Evolutionary conservation across 2,113 vertebrate species (phyloP).

Genomic region (Neogobius melanostomus): DNA sequence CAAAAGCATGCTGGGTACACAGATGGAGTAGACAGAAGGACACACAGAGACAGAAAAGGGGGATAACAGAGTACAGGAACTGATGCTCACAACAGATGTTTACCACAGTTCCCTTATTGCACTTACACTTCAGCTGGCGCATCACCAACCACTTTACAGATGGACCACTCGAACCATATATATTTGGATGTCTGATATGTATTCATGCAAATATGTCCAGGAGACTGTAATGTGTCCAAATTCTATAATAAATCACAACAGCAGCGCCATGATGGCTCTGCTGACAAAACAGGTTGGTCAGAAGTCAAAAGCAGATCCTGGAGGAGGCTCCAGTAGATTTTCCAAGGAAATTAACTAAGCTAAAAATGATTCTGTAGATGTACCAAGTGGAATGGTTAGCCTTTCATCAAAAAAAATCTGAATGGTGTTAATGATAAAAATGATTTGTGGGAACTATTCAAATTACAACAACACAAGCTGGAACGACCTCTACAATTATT

Average conservation of each 20-base stretch:
- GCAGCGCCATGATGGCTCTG: neutral
- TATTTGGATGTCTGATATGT: constrained; percentile 32
- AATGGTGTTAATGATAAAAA: neutral
- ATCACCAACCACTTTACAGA: constrained; percentile 58
- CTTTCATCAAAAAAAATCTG: too few relatives aligned
- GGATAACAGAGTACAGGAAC: constrained; percentile 53
- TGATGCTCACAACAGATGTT: constrained; percentile 72
- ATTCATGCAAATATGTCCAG: constrained; percentile 23
- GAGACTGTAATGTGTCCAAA: neutral
- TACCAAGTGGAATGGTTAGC: neutral
- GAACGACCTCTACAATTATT: neutral
- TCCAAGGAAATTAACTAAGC: constrained; percentile 25
- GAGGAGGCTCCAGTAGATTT: constrained; percentile 5
- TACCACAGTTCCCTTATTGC: constrained; percentile 66
- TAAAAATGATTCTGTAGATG: neutral
- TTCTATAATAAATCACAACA: neutral
- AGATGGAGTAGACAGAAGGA: constrained; percentile 76
- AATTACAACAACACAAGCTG: neutral
- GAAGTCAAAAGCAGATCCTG: neutral
- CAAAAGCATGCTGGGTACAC: constrained; percentile 72
- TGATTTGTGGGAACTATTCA: neutral
- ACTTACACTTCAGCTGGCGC: constrained; percentile 63
- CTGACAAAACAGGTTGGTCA: neutral
- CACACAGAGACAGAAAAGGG: constrained; percentile 32
- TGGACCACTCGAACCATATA: constrained; percentile 47